A percentile compares a stretch with the other conserved stretches of the same genome.
Conservation (phyloP, 92 coral and sea anemone genomes). For the Actinernus sp. region DNA sequence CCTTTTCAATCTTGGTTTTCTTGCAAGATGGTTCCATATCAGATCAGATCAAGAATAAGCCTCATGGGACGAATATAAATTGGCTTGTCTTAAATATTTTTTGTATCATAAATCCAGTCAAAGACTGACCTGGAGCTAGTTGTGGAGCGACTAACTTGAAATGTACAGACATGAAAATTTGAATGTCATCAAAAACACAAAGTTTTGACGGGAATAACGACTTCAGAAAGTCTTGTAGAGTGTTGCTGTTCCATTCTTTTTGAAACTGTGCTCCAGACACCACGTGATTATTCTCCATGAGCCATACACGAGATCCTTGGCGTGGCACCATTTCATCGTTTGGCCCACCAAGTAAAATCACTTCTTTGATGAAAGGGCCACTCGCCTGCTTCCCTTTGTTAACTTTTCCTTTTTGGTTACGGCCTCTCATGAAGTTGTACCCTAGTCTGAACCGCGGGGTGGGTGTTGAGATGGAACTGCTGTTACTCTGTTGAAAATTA, state of each 20-base stretch:
- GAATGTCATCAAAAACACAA: conserved; percentile 32
- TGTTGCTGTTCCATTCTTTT: conserved; percentile 37
- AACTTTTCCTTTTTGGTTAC: background rate
- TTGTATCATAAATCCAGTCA: conserved; percentile 45
- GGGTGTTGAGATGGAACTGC: background rate
- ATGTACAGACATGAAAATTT: conserved; percentile 54
- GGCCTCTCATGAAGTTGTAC: background rate
- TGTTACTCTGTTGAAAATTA: too few species aligned
- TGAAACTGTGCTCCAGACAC: conserved; percentile 24
- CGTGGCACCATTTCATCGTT: conserved; percentile 42
- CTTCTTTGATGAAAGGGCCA: conserved; percentile 43
- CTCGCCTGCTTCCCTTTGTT: background rate
- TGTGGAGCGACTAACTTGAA: conserved; percentile 45
- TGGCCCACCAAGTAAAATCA: conserved; percentile 46
- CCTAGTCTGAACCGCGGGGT: conserved; percentile 5
- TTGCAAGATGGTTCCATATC: too few species aligned
- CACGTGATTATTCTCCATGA: conserved; percentile 38
- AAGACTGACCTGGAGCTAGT: conserved; percentile 42
- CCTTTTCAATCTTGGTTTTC: too few species aligned
- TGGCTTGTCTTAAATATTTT: conserved; percentile 60
- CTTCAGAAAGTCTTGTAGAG: conserved; percentile 28
- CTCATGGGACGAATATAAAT: conserved; percentile 45
- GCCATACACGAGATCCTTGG: conserved; percentile 25
- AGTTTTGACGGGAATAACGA: conserved; percentile 38
- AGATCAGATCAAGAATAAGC: conserved; percentile 20